Conservation (phyloP, 2,888 invertebrate species). For the Halictus ligatus region DNA sequence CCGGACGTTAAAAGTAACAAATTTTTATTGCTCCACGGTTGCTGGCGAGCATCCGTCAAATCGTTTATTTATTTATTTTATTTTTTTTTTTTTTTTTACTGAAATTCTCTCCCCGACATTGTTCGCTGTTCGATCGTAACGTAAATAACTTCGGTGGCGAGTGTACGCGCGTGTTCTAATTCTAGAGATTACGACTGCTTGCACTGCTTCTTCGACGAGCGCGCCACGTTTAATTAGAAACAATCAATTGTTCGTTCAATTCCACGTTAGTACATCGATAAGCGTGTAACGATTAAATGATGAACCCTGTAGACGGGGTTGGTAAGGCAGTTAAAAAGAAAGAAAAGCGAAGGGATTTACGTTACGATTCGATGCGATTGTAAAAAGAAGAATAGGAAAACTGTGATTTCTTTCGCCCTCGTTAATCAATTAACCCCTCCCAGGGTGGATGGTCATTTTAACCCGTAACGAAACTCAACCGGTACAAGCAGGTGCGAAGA, state of each 20-base stretch:
- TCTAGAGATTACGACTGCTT: background rate
- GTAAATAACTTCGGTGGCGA: background rate
- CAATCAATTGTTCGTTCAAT: background rate
- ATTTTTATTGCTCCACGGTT: constrained; percentile 76
- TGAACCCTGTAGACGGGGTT: too few species aligned
- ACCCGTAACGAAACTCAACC: background rate
- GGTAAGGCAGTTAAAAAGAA: background rate
- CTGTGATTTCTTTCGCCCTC: constrained; percentile 35
- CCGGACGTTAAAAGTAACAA: constrained; percentile 73
- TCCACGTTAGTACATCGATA: too few species aligned
- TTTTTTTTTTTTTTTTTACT: background rate
- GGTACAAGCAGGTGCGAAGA: background rate
- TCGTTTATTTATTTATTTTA: background rate
- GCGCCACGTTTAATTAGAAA: too few species aligned
- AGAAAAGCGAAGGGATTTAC: background rate
- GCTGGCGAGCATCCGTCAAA: constrained; percentile 56
- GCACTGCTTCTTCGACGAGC: background rate
- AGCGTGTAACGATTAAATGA: too few species aligned
- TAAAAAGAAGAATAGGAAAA: constrained; percentile 6
- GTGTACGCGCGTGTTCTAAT: background rate
- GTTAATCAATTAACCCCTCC: constrained; percentile 19
- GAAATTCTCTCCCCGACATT: constrained; percentile 22
- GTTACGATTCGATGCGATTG: background rate
- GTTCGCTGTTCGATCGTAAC: background rate
- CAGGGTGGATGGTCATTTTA: constrained; percentile 18